Evolutionary conservation across 2,113 vertebrate genomes (phyloP).

Genomic region (Caranx melampygus): DNA sequence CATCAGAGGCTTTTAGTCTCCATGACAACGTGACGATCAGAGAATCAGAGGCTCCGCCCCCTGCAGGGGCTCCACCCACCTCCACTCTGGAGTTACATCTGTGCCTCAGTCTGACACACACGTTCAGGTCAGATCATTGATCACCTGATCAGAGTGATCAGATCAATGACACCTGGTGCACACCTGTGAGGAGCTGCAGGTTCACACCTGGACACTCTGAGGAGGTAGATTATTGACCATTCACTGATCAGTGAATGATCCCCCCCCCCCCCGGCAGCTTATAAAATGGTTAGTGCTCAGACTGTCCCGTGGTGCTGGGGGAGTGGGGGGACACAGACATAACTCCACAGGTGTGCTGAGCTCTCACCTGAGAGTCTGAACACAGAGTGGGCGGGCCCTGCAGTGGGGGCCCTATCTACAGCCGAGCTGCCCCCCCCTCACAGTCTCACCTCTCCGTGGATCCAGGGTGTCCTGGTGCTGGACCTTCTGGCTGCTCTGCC

Average conservation of each 20-base stretch:
- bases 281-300: neutral
- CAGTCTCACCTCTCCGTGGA: conserved; percentile 87
- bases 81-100: neutral
- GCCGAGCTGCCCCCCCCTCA: conserved; percentile 37
- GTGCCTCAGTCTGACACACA: no score
- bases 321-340: neutral
- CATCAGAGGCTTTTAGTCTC: conserved; percentile 42
- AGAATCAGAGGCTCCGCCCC: conserved; percentile 1
- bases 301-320: neutral
- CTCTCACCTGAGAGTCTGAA: conserved; percentile 65
- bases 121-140: no score
- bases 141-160: neutral
- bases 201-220: no score
- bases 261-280: no score
- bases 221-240: no score
- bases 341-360: neutral
- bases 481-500: conserved; percentile 73
- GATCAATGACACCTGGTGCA: no score
- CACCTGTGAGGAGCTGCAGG: no score
- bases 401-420: conserved; percentile 46
- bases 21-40: neutral
- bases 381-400: conserved; percentile 45
- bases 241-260: no score
- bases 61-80: conserved; percentile 1
- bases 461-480: conserved; percentile 86